Evolutionary conservation across 2,113 vertebrate genomes (phyloP).

Genomic region (Nipponia nippon): DNA sequence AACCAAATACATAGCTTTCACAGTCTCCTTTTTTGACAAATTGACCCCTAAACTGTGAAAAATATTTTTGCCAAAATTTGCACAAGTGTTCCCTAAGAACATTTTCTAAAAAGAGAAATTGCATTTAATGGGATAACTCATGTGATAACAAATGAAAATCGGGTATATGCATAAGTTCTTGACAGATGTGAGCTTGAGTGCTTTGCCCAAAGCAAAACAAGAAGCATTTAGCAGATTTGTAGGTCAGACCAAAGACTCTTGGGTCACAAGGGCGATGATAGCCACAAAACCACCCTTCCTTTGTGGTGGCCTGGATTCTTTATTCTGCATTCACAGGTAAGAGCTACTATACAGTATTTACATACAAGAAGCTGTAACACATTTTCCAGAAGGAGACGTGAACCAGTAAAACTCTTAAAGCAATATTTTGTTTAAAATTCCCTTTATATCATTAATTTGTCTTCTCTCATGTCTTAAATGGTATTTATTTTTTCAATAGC

Average conservation of each 20-base stretch:
- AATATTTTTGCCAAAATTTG: neutral
- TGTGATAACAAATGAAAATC: neutral
- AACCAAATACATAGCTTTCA: neutral
- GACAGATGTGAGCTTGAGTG: neutral
- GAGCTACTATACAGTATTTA: neutral
- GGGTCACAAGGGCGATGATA: neutral
- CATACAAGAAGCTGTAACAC: neutral
- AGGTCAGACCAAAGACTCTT: neutral
- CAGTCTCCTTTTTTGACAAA: neutral
- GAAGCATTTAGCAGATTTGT: neutral
- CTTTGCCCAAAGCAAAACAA: neutral
- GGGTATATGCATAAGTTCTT: neutral
- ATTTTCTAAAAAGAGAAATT: neutral
- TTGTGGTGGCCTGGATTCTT: neutral
- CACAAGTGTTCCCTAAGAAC: neutral
- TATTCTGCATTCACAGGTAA: neutral
- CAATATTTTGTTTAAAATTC: neutral
- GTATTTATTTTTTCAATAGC: neutral
- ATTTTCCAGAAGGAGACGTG: neutral
- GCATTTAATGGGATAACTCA: neutral
- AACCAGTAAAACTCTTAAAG: neutral
- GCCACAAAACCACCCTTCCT: neutral
- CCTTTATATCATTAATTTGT: neutral
- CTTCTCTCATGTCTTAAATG: neutral
- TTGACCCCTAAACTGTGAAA: neutral